Base-by-base conservation (phyloP, 2,888 invertebrate species). In the Gonocerus acuteangulatus region DNA sequence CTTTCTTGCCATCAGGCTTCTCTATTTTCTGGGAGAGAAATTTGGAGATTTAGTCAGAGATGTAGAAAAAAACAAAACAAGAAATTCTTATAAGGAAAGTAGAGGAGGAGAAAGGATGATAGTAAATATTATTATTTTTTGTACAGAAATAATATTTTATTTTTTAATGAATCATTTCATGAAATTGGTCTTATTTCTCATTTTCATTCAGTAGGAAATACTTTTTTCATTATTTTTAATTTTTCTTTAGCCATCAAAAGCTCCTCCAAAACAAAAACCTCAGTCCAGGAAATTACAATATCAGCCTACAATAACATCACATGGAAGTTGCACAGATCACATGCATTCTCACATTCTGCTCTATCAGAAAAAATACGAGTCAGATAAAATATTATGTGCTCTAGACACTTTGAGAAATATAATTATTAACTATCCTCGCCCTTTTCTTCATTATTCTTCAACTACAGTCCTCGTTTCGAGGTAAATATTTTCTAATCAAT, bases 291-390 rank as follows among this genome's bases (percentile, higher is more conserved):
- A 66, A 48, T 61, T 67, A 7, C 63, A 66, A 39, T 66, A 67
- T 47, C 62, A 65, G 27, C 61, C 66, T 27, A 62, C 66, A 4
- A 51, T 67, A 32, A 66, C 66, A 3, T 63, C 65, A n/a, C 62
- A 62, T 36, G 60, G 64, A 2, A 62, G 62, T 18, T 62, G 61
- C 32, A 62, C 67, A 4, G 68, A 87, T 72, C 85, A 86, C 22
- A 82, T 89, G 62, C 91, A 92, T 72, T 86, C 88, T 19, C 91
- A 92, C 71, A 81, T 93, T 75, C 78, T 92, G 44, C 76, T 93
- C 2, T 92, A 92, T 71, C 82, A 84, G 68, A 86, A 86, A 65
- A 82, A 86, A 16, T 89, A 87, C 69, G 90, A 91, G 72, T 84
- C 85, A 0, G 80, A 82, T 61, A 80, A 86, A 69, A 83, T 83